Evolutionary conservation across 2,113 vertebrate genomes (phyloP).

Genomic region (Seriola rivoliana): DNA sequence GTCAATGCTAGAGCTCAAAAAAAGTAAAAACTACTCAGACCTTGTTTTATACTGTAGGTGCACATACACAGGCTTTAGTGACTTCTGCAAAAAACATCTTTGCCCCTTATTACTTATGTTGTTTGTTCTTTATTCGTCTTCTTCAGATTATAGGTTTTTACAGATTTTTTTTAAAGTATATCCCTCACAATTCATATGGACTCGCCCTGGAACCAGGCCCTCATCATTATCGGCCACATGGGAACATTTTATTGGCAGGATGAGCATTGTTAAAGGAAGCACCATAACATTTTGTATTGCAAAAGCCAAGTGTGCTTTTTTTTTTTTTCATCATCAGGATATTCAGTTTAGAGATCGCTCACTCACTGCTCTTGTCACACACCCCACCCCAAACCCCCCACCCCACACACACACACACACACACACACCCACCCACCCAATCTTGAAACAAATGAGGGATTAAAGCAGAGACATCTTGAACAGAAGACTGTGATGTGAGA

Average conservation of each 20-base stretch:
- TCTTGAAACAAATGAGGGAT: constrained; percentile 72
- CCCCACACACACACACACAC: background rate
- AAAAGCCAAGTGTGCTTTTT: constrained; percentile 37
- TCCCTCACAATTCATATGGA: background rate
- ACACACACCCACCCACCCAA: background rate
- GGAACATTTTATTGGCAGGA: constrained; percentile 50
- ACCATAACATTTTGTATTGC: constrained; percentile 27
- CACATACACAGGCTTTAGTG: background rate
- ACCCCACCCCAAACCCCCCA: background rate
- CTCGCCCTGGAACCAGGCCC: background rate
- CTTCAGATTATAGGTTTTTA: constrained; percentile 1
- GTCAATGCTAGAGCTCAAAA: no score
- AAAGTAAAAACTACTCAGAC: no score
- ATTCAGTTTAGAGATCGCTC: constrained; percentile 29
- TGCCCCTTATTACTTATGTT: background rate
- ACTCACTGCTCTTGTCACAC: constrained; percentile 41
- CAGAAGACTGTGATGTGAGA: constrained; percentile 54
- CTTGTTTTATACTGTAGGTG: no score
- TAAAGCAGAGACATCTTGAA: constrained; percentile 63
- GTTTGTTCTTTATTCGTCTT: background rate
- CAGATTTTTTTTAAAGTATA: background rate
- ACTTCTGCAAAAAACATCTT: background rate
- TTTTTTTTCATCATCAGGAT: constrained; percentile 32
- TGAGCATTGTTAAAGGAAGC: constrained; percentile 7
- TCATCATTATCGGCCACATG: constrained; percentile 12